Percentiles rank a stretch among this genome's conserved stretches.
These are phyloP conservation scores for Hoplias malabaricus DNA, from an alignment of 2,113 vertebrate genomes.

Conservation along the genomic window DNA sequence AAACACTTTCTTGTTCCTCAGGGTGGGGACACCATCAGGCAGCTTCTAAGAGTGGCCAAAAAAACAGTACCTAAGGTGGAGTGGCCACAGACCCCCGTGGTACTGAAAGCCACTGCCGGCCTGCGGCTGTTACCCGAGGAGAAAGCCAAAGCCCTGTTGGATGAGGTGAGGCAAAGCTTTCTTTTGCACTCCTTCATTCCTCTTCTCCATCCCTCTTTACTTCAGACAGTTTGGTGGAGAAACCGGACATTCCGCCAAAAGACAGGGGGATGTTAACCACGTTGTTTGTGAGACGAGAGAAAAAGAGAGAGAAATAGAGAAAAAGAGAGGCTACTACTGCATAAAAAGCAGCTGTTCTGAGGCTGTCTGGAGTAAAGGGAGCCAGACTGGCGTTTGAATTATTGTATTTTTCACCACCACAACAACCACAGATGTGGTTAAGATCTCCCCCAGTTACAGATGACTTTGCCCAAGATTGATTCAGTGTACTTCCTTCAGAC, in stretches of 20 bases:
- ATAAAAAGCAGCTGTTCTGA: slow-evolving; percentile 75
- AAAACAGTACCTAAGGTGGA: slow-evolving; percentile 85
- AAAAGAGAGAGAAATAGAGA: slow-evolving; percentile 35
- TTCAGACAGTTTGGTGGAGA: slow-evolving; percentile 68
- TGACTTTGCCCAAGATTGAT: slow-evolving; percentile 37
- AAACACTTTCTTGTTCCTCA: slow-evolving; percentile 53
- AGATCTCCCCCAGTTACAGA: slow-evolving; percentile 61
- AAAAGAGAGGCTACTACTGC: slow-evolving; percentile 55
- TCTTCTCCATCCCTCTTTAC: slow-evolving; percentile 7
- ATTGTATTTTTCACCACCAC: slow-evolving; percentile 66
- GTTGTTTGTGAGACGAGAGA: slow-evolving; percentile 60
- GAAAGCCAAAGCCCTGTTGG: slow-evolving; percentile 85
- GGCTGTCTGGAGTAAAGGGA: slow-evolving; percentile 70
- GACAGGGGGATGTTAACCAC: slow-evolving; percentile 68
- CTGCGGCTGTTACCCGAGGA: slow-evolving; percentile 87
- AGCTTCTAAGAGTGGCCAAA: slow-evolving; percentile 85
- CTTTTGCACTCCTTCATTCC: slow-evolving; percentile 37
- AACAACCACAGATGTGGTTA: slow-evolving; percentile 63
- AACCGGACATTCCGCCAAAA: slow-evolving; percentile 54
- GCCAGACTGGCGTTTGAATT: slow-evolving; percentile 66
- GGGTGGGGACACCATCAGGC: slow-evolving; percentile 86
- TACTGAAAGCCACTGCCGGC: slow-evolving; percentile 94
- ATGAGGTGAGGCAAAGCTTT: slow-evolving; percentile 78
- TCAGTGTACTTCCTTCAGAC: slow-evolving; percentile 25
- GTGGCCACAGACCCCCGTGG: slow-evolving; percentile 89